Evolutionary conservation across 2,113 vertebrate genomes (phyloP), one percentile per base, ranked within the genome.

Genomic region (Megaceryle maxima): DNA sequence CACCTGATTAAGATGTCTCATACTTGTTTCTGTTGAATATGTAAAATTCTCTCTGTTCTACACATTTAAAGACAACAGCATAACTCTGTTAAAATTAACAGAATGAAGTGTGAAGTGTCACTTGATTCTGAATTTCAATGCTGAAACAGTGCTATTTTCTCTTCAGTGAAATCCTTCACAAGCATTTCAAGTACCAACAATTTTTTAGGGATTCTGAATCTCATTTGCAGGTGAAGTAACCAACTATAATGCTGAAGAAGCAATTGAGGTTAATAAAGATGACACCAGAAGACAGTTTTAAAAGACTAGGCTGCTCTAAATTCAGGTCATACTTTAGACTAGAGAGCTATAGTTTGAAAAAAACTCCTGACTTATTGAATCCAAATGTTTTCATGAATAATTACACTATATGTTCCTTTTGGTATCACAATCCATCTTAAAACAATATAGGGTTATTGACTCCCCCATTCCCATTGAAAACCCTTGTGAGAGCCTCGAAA

Each of bases 41-140:
- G 55, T 51, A 94, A 96, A 96, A 95, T 91, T 90, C 44, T 90
- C 50, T 84, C 78, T 95, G 63, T 59, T 94, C 72, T 83, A 56
- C 57, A 33, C 55, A 68, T 95, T 95, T 96, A 84, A 96, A 90
- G 53, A 89, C 88, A 97, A 87, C 95, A 87, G 75, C 31, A 10
- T 57, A 89, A 80, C 82, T 74, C 64, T 94, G 89, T 94, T 95
- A 98, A 97, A 97, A 75, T 94, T 97, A 97, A 94, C 95, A 97
- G 91, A 97, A 96, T 96, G 96, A 96, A 97, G 94, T 96, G 92
- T 97, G 95, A 97, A 97, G 70, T 95, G 91, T 68, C 75, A 97
- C 92, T 95, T 94, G 78, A 86, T 96, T 96, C 96, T 90, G 95
- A 93, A 97, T 98, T 97, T 91, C 72, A 96, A 95, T 88, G 76